phyloP scores from a whole-genome alignment of 2,113 vertebrate species.

The Bothrops jararaca region DNA sequence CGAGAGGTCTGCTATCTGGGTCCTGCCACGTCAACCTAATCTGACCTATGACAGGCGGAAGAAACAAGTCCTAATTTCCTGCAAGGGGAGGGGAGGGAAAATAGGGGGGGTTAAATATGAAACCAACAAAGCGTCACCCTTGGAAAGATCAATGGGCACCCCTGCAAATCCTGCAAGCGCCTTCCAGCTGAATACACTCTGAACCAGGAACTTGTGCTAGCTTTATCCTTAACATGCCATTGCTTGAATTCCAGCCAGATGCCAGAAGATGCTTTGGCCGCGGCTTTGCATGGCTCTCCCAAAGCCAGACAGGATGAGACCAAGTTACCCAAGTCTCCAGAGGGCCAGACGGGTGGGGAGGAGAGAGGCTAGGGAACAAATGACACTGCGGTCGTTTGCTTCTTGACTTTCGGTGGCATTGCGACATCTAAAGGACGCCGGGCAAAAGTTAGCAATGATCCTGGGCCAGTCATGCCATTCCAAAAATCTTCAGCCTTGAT shows the following conservation, averaged over 20 bases:
- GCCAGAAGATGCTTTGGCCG: background rate
- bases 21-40: background rate
- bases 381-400: background rate
- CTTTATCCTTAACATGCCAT: background rate
- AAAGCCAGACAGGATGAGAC: constrained; percentile 17
- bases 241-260: background rate
- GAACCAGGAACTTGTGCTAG: background rate
- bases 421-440: constrained; percentile 49
- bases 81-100: rapidly evolving
- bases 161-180: background rate
- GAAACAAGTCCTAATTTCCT: rapidly evolving
- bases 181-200: background rate
- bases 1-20: background rate
- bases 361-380: background rate
- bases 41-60: background rate
- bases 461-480: background rate
- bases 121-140: background rate
- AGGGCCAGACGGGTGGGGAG: background rate
- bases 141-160: background rate
- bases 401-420: constrained; percentile 11
- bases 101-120: rapidly evolving
- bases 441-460: background rate
- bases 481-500: background rate
- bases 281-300: constrained; percentile 8
- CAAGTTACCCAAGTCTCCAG: background rate